Evolutionary conservation across 1,140 invertebrate species (phyloP).

Genomic region (Diachasma alloeum): DNA sequence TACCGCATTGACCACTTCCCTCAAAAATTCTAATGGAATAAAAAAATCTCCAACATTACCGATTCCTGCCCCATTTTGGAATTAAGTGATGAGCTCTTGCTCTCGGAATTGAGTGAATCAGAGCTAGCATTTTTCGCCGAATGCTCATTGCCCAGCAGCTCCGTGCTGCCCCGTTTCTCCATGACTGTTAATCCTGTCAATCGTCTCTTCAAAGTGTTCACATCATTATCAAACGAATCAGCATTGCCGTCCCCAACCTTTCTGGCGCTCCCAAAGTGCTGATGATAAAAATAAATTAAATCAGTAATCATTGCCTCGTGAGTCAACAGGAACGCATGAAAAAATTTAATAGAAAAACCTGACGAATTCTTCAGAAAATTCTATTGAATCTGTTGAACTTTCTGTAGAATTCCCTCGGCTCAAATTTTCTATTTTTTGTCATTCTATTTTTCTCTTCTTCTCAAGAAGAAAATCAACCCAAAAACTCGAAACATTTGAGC

Average conservation of each 20-base stretch:
- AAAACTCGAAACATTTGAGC: too few species aligned
- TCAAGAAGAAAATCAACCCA: too few species aligned
- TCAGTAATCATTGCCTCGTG: not conserved
- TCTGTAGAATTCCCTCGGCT: too few species aligned
- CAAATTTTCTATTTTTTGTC: too few species aligned
- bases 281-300: not conserved
- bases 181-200: conserved; percentile 39
- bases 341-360: too few species aligned
- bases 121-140: conserved; percentile 75
- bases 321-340: not conserved
- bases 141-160: conserved; percentile 64
- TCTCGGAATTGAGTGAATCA: conserved; percentile 81
- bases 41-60: conserved; percentile 61
- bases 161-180: conserved; percentile 65
- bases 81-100: conserved; percentile 84
- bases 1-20: conserved; percentile 45
- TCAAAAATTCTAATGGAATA: conserved; percentile 48
- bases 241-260: not conserved
- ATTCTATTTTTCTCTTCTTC: too few species aligned
- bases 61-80: conserved; percentile 81
- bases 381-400: too few species aligned
- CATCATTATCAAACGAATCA: not conserved
- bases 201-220: not conserved
- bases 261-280: not conserved
- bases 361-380: too few species aligned